A percentile compares a stretch with the other conserved stretches of the same genome.
Conservation (phyloP, 1,140 invertebrate species). For the Sycobia sp. region DNA sequence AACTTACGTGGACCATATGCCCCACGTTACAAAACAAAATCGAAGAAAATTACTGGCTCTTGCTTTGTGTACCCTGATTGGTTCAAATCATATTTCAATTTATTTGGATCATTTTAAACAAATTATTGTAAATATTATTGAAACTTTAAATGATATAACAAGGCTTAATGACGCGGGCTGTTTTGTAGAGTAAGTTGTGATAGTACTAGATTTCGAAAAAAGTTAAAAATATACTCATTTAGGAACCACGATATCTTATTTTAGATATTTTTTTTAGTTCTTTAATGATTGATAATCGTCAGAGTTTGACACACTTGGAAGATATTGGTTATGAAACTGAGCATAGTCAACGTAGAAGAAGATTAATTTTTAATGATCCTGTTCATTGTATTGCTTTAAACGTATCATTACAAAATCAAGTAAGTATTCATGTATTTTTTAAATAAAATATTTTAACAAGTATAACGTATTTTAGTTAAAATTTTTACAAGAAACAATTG, state of each 20-base stretch:
- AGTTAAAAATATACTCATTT: not conserved
- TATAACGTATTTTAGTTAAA: slow-evolving; percentile 69
- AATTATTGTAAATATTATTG: slow-evolving; percentile 79
- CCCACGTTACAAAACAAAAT: slow-evolving; percentile 76
- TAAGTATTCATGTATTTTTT: slow-evolving; percentile 48
- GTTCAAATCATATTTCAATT: slow-evolving; percentile 66
- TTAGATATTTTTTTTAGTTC: slow-evolving; percentile 51
- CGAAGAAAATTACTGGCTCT: slow-evolving; percentile 79
- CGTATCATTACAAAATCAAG: slow-evolving; percentile 72
- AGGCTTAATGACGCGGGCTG: slow-evolving; percentile 72
- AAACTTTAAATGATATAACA: slow-evolving; percentile 86
- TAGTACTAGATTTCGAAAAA: not conserved
- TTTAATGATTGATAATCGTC: slow-evolving; percentile 57
- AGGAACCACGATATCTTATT: slow-evolving; percentile 25
- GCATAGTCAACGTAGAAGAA: slow-evolving; percentile 65
- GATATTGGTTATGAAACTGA: slow-evolving; percentile 63
- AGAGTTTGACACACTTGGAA: slow-evolving; percentile 53
- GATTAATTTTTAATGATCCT: slow-evolving; percentile 70
- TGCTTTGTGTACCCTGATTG: slow-evolving; percentile 80
- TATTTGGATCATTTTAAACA: slow-evolving; percentile 76
- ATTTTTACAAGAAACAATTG: slow-evolving; percentile 69
- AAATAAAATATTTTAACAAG: slow-evolving; percentile 35
- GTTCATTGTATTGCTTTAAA: slow-evolving; percentile 73
- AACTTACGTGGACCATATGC: slow-evolving; percentile 81
- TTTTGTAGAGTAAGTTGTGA: slow-evolving; percentile 69